phyloP scores from a whole-genome alignment of 2,888 invertebrate genomes.

The Lypha dubia region DNA sequence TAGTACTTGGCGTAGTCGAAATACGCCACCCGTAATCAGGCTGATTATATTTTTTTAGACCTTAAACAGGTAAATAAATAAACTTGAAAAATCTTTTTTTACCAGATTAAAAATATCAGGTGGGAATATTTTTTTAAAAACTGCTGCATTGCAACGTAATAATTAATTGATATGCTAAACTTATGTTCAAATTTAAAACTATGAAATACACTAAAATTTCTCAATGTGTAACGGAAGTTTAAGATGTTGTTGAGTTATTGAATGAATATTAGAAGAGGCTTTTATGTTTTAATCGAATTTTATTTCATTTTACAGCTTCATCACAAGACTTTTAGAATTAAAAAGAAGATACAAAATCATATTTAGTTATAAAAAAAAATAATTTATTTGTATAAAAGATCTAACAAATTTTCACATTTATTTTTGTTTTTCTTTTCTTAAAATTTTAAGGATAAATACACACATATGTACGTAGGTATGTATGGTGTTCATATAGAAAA shows the following conservation, averaged over 20 bases:
- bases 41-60: too few species aligned
- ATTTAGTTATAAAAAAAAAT: conserved; percentile 36
- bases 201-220: conserved; percentile 34
- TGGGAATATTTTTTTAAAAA: too few species aligned
- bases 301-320: conserved; percentile 30
- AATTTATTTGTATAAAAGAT: conserved; percentile 32
- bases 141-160: too few species aligned
- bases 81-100: too few species aligned
- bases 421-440: neutral
- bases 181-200: too few species aligned
- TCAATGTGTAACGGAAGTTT: conserved; percentile 13
- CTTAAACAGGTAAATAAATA: too few species aligned
- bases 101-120: too few species aligned
- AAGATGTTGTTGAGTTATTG: conserved; percentile 24
- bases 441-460: too few species aligned
- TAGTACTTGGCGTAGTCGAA: too few species aligned
- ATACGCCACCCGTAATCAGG: too few species aligned
- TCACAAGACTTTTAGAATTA: conserved; percentile 43
- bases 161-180: too few species aligned
- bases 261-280: conserved; percentile 52
- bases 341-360: conserved; percentile 12
- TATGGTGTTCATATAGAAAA: neutral
- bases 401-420: conserved; percentile 29
- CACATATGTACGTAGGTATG: neutral
- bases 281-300: conserved; percentile 69